Percentiles rank a stretch among this genome's conserved stretches.
phyloP scores from a whole-genome alignment of 2,888 invertebrate species.

The Orchesella flavescens region DNA sequence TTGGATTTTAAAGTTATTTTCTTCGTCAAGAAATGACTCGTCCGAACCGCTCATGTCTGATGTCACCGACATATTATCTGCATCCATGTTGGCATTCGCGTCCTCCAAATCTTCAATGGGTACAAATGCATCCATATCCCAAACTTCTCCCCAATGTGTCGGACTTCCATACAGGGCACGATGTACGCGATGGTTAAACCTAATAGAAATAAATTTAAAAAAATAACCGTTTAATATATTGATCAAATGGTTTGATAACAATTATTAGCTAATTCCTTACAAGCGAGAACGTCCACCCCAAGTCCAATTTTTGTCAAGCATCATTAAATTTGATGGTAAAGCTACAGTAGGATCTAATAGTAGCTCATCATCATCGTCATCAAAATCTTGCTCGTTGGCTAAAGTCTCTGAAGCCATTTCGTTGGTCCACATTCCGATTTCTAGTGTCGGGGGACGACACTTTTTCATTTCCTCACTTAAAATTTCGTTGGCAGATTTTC shows the following conservation, averaged over 20 bases:
- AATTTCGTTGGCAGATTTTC: constrained; percentile 73
- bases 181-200: constrained; percentile 71
- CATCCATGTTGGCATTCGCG: constrained; percentile 70
- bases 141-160: constrained; percentile 72
- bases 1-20: constrained; percentile 80
- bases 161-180: constrained; percentile 72
- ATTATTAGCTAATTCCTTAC: constrained; percentile 44
- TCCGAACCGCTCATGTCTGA: constrained; percentile 72
- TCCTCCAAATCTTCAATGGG: constrained; percentile 71
- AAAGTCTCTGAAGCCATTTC: constrained; percentile 82
- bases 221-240: neutral
- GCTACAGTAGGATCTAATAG: constrained; percentile 76
- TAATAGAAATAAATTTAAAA: constrained; percentile 22
- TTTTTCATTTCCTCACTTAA: constrained; percentile 73
- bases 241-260: neutral
- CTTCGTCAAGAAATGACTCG: constrained; percentile 71
- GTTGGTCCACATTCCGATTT: constrained; percentile 93
- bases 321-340: constrained; percentile 80
- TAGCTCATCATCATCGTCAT: constrained; percentile 73
- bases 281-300: constrained; percentile 71
- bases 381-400: constrained; percentile 66
- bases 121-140: constrained; percentile 72
- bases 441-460: constrained; percentile 77
- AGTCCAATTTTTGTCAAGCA: constrained; percentile 74
- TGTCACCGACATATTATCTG: constrained; percentile 76